Evolutionary conservation across 1,140 invertebrate species (phyloP).

Genomic region (Oedothorax gibbosus): DNA sequence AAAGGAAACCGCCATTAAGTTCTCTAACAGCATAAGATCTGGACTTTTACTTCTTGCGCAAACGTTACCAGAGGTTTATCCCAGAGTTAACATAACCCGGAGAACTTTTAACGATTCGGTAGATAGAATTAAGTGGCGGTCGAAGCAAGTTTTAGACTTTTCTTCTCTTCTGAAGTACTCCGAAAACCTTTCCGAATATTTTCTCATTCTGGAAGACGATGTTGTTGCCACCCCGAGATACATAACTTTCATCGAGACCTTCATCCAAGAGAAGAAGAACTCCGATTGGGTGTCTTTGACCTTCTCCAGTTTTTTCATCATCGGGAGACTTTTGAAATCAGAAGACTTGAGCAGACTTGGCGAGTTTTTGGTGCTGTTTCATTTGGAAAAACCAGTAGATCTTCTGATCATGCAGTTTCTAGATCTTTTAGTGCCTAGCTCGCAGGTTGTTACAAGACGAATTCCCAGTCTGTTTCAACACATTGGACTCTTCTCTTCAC

Average conservation of each 20-base stretch:
- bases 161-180: constrained; percentile 95
- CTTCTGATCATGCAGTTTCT: constrained; percentile 90
- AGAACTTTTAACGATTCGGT: constrained; percentile 86
- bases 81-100: constrained; percentile 75
- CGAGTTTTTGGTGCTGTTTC: constrained; percentile 94
- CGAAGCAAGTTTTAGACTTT: constrained; percentile 96
- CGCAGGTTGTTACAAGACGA: constrained; percentile 88
- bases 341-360: constrained; percentile 83
- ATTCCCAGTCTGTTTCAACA: constrained; percentile 96
- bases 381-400: constrained; percentile 95
- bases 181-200: constrained; percentile 74
- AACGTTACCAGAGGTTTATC: constrained; percentile 86
- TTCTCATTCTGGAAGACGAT: constrained; percentile 91
- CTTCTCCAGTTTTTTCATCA: constrained; percentile 92
- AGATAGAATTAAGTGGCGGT: constrained; percentile 90
- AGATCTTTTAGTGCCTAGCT: constrained; percentile 75
- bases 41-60: constrained; percentile 90
- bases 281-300: constrained; percentile 87
- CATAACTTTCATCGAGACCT: constrained; percentile 87
- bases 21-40: constrained; percentile 78
- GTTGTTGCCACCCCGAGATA: constrained; percentile 87
- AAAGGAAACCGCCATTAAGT: constrained; percentile 65
- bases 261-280: constrained; percentile 76
- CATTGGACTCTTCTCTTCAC: constrained; percentile 92
- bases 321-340: constrained; percentile 75